These are phyloP conservation scores for Malurus splendens DNA, from an alignment of 2,797 vertebrate genomes.

Conservation along the genomic window DNA sequence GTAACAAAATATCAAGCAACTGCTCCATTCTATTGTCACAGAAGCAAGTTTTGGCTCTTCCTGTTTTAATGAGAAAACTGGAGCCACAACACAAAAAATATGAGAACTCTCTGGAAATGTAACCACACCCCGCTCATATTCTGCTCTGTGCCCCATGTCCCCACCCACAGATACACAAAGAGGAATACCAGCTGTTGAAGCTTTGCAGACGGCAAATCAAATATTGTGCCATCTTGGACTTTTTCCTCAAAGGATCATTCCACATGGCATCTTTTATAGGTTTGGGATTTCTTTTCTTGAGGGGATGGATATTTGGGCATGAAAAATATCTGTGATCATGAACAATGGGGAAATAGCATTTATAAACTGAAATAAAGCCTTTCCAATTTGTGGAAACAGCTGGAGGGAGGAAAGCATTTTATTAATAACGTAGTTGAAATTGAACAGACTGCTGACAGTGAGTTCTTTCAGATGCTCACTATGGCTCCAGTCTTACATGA, in stretches of 20 bases:
- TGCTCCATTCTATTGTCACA: background rate
- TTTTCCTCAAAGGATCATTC: conserved; percentile 3
- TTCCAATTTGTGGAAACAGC: conserved; percentile 30
- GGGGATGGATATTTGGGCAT: background rate
- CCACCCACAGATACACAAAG: background rate
- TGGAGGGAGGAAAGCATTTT: conserved; percentile 1
- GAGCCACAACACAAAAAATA: background rate
- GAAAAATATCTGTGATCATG: conserved; percentile 22
- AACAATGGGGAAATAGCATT: conserved; percentile 7
- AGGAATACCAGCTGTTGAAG: background rate
- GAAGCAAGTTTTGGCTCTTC: background rate
- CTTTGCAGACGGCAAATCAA: background rate
- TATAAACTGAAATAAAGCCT: conserved; percentile 16
- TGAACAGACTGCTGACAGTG: background rate
- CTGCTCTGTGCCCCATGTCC: background rate
- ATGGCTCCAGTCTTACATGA: background rate
- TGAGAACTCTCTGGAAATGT: background rate
- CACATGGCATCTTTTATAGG: background rate
- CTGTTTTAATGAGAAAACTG: background rate
- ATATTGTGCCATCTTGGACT: background rate
- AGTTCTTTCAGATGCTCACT: background rate
- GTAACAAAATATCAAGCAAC: background rate
- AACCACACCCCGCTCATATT: background rate
- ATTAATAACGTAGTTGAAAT: background rate
- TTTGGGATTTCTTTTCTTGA: background rate